phyloP scores from a whole-genome alignment of 37 sponge, comb jelly and placozoan species.

The Spongilla lacustris region DNA sequence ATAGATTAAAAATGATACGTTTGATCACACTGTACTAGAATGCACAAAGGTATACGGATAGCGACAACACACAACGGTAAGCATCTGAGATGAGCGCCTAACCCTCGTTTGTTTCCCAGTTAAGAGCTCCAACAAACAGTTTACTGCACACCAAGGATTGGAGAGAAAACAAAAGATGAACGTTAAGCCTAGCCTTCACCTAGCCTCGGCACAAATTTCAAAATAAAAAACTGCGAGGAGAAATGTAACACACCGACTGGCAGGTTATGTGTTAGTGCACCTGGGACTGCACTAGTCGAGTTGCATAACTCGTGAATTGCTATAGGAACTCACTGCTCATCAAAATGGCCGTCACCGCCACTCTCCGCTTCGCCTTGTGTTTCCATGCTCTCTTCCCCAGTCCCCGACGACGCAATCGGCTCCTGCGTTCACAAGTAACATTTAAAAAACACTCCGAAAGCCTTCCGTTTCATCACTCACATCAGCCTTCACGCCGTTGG shows the following conservation, averaged over 20 bases:
- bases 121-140: conserved; percentile 85
- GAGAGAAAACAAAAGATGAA: not conserved
- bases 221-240: conserved; percentile 6
- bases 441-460: too few relatives aligned
- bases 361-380: not conserved
- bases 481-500: too few relatives aligned
- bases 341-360: conserved; percentile 1
- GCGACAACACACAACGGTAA: not conserved
- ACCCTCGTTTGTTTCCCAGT: conserved; percentile 72
- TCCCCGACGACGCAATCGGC: too few relatives aligned
- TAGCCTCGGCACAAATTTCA: conserved; percentile 7
- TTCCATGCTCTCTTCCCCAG: conserved; percentile 3
- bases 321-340: conserved; percentile 3
- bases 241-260: not conserved
- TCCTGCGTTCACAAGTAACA: too few relatives aligned
- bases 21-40: conserved; percentile 3
- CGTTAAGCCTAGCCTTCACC: conserved; percentile 26
- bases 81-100: not conserved
- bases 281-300: not conserved
- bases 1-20: too few relatives aligned
- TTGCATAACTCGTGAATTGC: not conserved
- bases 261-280: not conserved
- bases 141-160: conserved; percentile 54
- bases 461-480: too few relatives aligned
- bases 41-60: not conserved